Conservation (phyloP, 1,140 invertebrate species). For the Nymphalis io region DNA sequence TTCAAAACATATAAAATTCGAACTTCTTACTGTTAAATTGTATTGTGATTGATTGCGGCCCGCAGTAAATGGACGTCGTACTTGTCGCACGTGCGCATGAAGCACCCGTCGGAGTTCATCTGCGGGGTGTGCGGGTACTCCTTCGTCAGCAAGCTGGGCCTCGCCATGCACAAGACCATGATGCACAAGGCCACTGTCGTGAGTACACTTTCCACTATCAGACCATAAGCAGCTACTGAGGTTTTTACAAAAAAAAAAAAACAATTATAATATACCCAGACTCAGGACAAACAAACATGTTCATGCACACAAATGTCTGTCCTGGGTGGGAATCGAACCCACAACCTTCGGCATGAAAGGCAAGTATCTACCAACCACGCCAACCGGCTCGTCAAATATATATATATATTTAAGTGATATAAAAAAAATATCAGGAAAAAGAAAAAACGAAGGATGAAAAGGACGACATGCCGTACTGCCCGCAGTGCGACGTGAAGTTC, state of each 20-base stretch:
- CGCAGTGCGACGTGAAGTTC: conserved; percentile 65
- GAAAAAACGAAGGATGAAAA: conserved; percentile 28
- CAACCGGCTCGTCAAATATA: not conserved
- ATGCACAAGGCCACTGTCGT: conserved; percentile 54
- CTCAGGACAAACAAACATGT: too few relatives aligned
- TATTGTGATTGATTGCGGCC: too few relatives aligned
- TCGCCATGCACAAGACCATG: conserved; percentile 68
- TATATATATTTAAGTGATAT: not conserved
- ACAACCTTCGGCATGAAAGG: too few relatives aligned
- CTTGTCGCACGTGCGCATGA: conserved; percentile 67
- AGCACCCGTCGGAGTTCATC: conserved; percentile 68
- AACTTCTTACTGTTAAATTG: too few relatives aligned
- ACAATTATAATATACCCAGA: too few relatives aligned
- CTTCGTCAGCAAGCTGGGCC: conserved; percentile 64
- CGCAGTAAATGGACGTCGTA: conserved; percentile 67
- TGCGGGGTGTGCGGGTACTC: conserved; percentile 69
- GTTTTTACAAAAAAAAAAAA: too few relatives aligned
- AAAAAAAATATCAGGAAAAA: conserved; percentile 34
- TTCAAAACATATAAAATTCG: too few relatives aligned
- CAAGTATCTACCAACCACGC: too few relatives aligned
- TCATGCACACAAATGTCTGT: too few relatives aligned
- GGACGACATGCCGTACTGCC: conserved; percentile 54
- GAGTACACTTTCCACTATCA: not conserved
- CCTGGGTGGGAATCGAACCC: too few relatives aligned
- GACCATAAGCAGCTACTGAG: too few relatives aligned